Percentiles rank a stretch among this genome's conserved stretches.
Conservation (phyloP, 1,140 invertebrate species). For the Neuroterus valhalla region DNA sequence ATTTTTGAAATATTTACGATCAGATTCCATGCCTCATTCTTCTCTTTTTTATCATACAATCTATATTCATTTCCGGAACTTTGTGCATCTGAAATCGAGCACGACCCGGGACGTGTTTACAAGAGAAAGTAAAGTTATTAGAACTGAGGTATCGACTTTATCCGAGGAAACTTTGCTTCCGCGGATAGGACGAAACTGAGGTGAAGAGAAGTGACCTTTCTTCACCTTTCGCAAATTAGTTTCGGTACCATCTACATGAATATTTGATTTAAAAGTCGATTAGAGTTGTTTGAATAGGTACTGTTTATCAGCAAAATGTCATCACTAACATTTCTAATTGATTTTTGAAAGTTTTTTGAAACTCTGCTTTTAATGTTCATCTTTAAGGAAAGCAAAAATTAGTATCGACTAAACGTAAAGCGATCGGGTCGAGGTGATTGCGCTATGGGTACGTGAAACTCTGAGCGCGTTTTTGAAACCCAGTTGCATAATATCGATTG, state of each 20-base stretch:
- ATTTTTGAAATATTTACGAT: conserved; percentile 2
- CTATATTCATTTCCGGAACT: conserved; percentile 26
- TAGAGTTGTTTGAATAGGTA: conserved; percentile 11
- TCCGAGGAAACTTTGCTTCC: not conserved
- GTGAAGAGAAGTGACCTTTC: conserved; percentile 12
- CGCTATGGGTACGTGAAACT: conserved; percentile 31
- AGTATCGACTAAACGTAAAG: not conserved
- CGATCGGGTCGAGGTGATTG: not conserved
- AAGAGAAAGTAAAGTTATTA: conserved; percentile 18
- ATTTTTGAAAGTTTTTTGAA: not conserved
- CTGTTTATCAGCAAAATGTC: conserved; percentile 9
- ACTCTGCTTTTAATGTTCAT: not conserved
- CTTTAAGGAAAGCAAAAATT: conserved; percentile 3
- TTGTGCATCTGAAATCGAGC: conserved; percentile 29
- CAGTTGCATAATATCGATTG: conserved; percentile 57
- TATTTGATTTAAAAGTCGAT: conserved; percentile 14
- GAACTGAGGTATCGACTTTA: conserved; percentile 6
- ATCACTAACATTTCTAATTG: not conserved
- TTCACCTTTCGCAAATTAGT: conserved; percentile 23
- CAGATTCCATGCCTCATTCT: conserved; percentile 12
- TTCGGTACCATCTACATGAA: conserved; percentile 14
- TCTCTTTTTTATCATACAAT: not conserved
- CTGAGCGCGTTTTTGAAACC: conserved; percentile 53
- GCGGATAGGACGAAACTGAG: conserved; percentile 17
- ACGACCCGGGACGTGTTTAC: conserved; percentile 20